Evolutionary conservation across 2,888 invertebrate genomes (phyloP), one percentile per base, ranked within the genome.

Genomic region (Halictus quadricinctus): DNA sequence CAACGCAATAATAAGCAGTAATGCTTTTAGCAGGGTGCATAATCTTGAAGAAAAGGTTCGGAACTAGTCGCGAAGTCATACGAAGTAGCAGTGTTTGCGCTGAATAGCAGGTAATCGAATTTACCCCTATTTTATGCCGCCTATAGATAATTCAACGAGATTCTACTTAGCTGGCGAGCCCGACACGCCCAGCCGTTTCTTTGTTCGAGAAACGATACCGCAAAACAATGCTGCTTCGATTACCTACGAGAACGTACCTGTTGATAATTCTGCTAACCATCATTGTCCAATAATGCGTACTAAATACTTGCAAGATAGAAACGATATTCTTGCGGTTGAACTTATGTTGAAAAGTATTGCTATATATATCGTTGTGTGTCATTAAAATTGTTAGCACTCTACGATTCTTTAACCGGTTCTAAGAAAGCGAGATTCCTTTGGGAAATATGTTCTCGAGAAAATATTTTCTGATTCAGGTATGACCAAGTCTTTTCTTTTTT

Each of bases 71-170:
- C 64, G 90, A 91, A 91, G 90, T 90, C 90, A 43, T 89, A 90
- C 21, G 77, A 89, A 85, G 74, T 64, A 82, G 79, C 85, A 79
- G 29, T 87, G 87, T 87, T 89, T 85, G 87, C 90, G 84, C 86
- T 87, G 88, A 87, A 88, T 88, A 88, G 87, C 89, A 86, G 76
- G 79, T 91, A 91, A 91, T 92, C 86, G 88, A 91, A 88, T 92
- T 70, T 90, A 90, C 78, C 81, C 73, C 83, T 83, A 73, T 81
- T 88, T 88, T 76, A 82, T 81, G 72, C 75, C 60, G 43, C 5
- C 75, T 58, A 76, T 64, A 69, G 79, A 76, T 85, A 85, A 86
- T 83, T 83, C 77, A n/a, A 43, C 79, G 72, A 84, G 60, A 75
- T 72, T 80, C 79, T 69, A 18, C 41, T 70, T 21, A 58, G 41